phyloP scores from a whole-genome alignment of 2,797 vertebrate species.

The Acestrorhynchus altus region DNA sequence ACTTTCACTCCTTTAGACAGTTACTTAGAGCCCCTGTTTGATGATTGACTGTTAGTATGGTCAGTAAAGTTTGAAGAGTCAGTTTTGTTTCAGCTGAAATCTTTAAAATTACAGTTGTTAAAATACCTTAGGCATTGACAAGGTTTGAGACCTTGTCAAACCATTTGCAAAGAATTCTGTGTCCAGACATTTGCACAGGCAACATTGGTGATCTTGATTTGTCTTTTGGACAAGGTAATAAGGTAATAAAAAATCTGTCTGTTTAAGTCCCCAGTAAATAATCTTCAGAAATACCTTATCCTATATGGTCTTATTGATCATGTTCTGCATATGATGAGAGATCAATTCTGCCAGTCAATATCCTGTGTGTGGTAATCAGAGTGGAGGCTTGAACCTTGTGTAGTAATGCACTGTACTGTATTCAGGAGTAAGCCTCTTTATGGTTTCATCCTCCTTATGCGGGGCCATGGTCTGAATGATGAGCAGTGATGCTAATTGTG shows the following conservation, averaged over 20 bases:
- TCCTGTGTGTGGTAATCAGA: background rate
- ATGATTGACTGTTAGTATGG: too few species aligned
- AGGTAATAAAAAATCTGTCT: slow-evolving; percentile 5
- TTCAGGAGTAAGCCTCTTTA: background rate
- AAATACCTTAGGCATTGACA: too few species aligned
- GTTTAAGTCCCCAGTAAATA: slow-evolving; percentile 16
- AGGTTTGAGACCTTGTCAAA: too few species aligned
- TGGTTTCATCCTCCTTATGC: background rate
- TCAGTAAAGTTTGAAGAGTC: too few species aligned
- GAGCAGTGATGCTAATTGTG: background rate
- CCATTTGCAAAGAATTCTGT: too few species aligned
- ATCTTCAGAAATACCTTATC: slow-evolving; percentile 14
- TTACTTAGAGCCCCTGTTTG: too few species aligned
- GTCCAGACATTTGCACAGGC: too few species aligned
- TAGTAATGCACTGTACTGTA: background rate
- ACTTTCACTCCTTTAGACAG: too few species aligned
- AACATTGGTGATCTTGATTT: too few species aligned
- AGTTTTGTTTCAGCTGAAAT: too few species aligned
- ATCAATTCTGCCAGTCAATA: background rate
- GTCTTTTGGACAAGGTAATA: background rate
- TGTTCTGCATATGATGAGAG: slow-evolving; percentile 22
- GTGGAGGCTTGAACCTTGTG: background rate
- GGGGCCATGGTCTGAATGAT: background rate
- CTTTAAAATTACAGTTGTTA: too few species aligned
- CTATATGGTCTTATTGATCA: slow-evolving; percentile 25